Base-by-base conservation (phyloP, 2,797 vertebrate genomes). In the Acipenser transmontanus region DNA sequence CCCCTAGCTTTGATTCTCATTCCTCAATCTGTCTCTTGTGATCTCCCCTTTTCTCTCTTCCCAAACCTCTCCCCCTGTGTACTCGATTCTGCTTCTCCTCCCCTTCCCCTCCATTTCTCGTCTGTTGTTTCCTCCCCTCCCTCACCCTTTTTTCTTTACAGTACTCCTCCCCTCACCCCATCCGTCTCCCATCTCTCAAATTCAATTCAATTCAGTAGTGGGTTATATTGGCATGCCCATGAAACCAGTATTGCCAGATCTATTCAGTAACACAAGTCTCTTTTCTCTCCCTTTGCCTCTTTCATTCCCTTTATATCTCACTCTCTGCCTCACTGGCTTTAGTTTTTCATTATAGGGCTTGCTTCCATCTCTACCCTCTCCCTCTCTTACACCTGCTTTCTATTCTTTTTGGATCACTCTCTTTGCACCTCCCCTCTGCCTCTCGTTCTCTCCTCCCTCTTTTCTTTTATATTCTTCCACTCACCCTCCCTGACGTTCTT, bases 241-340 rank as follows among this genome's bases (percentile, higher is more conserved):
- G 13, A 56, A 56, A 56, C 10, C 13, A 5, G 13, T 11, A 56
- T 11, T 56, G 13, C 10, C 10, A 13, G 54, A 56, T 13, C 8
- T 3, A 4, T 11, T 11, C 54, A 59, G 13, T 56, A 48, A 54
- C 51, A 14, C 51, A 59, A 59, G 48, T 13, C 20, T 20, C 11
- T 56, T 67, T 65, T 20, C 63, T 63, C n/a, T 70, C 20, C 63
- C 54, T 10, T 20, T 62, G 66, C 66, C 65, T 51, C 47, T 4
- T 34, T 14, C 59, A 62, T 54, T 65, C 59, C 54, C 14, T 62
- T 11, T 60, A 10, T 9, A 61, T 50, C 13, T 3, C 6, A 47
- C 60, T 76, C 76, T 73, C 17, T 56, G 8, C 52, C 20, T 14
- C 10, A 47, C 7, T 63, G 50, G 66, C 49, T 1, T 77, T 72